These are phyloP conservation scores for Philaethria dido DNA, from an alignment of 2,888 invertebrate species.

Conservation along the genomic window DNA sequence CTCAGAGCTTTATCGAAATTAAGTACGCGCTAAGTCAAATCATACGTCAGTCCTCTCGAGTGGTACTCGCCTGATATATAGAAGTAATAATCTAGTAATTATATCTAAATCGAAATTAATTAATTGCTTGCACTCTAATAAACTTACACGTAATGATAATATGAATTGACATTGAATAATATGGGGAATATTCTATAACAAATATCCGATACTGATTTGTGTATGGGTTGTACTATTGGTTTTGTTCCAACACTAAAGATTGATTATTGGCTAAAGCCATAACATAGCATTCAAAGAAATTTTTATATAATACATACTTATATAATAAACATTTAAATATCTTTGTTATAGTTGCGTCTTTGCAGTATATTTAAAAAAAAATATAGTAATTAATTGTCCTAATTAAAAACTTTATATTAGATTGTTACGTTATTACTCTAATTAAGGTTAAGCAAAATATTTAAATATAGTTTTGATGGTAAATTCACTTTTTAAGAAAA, in stretches of 20 bases:
- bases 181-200: slow-evolving; percentile 76
- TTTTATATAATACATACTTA: not conserved
- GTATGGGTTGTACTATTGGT: slow-evolving; percentile 65
- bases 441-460: too few relatives aligned
- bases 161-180: slow-evolving; percentile 61
- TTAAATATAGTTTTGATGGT: not conserved
- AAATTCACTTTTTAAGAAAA: not conserved
- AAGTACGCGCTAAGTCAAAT: slow-evolving; percentile 51
- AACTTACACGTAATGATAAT: slow-evolving; percentile 47
- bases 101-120: slow-evolving; percentile 37
- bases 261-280: slow-evolving; percentile 42
- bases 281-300: slow-evolving; percentile 7
- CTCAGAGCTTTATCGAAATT: slow-evolving; percentile 37
- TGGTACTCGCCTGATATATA: slow-evolving; percentile 24
- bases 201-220: slow-evolving; percentile 69
- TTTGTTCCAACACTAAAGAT: slow-evolving; percentile 37
- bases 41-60: slow-evolving; percentile 26
- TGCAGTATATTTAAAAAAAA: not conserved
- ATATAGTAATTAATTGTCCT: slow-evolving; percentile 9
- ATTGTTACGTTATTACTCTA: slow-evolving; percentile 12
- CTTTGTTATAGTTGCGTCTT: not conserved
- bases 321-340: not conserved
- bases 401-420: slow-evolving; percentile 23
- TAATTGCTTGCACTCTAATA: slow-evolving; percentile 19
- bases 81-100: slow-evolving; percentile 26